Base-by-base conservation (phyloP, 2,797 vertebrate species). In the Podargus strigoides region DNA sequence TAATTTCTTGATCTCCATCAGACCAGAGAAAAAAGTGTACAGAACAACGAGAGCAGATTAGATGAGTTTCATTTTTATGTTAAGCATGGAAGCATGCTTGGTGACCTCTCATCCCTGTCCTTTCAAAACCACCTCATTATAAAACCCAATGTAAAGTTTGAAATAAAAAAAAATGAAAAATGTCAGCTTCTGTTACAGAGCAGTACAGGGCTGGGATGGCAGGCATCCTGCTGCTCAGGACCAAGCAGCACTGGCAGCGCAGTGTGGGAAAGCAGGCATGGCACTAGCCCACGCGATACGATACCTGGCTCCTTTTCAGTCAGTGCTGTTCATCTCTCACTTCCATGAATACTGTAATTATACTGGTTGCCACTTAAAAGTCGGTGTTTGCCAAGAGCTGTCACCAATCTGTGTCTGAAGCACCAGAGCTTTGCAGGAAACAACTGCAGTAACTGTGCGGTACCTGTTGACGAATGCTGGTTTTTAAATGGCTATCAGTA, bases 171-270 rank as follows among this genome's bases (percentile, higher is more conserved):
- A 5, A 11, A 34, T 9, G 14, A 15, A 59, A 6, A 3, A 5
- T 7, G 56, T 47, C 30, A 62, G 50, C 28, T 72, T 30, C 12
- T 34, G 28, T 20, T 22, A 1, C 0, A 9, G 34, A 69, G 28
- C 3, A 0, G 7, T 0, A 1, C 27, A 46, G 52, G 37, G 22
- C 1, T 8, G 34, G 70, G 28, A n/a, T 9, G 56, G 44, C 37
- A 36, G 52, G 24, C 2, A 5, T 15, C 53, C 36, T 1, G 4
- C 49, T 46, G 37, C 41, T 87, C 24, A 36, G 62, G 41, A 26
- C 24, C 0, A 0, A 64, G 41, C 0, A 0, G 23, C 1, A 1
- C 7, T 85, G 77, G 84, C 84, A 93, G 26, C 0, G 0, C 0
- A 2, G 44, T 86, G 41, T 92, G 75, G 84, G 70, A 93, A 96